Evolutionary conservation across 2,113 vertebrate species (phyloP), one percentile per base, ranked within the genome.

Genomic region (Miniopterus natalensis): DNA sequence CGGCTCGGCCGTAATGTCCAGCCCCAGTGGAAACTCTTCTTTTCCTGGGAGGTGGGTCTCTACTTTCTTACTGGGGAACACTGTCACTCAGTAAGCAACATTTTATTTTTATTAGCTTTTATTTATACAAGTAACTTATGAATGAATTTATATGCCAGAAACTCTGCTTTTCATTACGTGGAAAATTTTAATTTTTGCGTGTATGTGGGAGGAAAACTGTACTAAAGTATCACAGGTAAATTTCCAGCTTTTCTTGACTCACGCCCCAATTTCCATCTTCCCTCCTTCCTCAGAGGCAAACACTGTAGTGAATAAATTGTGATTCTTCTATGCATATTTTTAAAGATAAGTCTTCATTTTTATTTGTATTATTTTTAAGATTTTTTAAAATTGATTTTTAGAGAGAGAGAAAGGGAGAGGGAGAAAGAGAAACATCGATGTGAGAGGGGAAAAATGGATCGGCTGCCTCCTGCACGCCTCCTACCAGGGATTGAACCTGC

Each of bases 101-200:
- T 87, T 81, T 84, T 59, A 1, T 83, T 88, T 80, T 47, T 70
- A 23, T 77, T 73, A 84, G 47, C 23, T 91, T 95, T 85, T 84
- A 61, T 85, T 77, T 88, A 27, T 6, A 83, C 5, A 92, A 63
- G 25, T 70, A 83, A 66, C 23, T 51, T 94, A 21, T 74, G 49
- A 49, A 73, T 80, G 21, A 68, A 65, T 68, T 70, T 42, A 55
- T 45, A 63, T 53, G n/a, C 74, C 47, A 66, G 74, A 66, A 89
- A 53, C 66, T 42, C 59, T 17, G n/a, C 29, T 77, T n/a, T 77
- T 53, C 2, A n/a, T 77, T 53, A 77, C 21, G 1, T 21, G 31
- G 31, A 14, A n/a, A 77, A 18, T n/a, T 20, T 51, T 77, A 49
- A 77, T 53, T n/a, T 77, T 51, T 53, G 18, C 47, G n/a, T 12